phyloP scores from a whole-genome alignment of 2,113 vertebrate genomes.

The Macquaria ambigua region DNA sequence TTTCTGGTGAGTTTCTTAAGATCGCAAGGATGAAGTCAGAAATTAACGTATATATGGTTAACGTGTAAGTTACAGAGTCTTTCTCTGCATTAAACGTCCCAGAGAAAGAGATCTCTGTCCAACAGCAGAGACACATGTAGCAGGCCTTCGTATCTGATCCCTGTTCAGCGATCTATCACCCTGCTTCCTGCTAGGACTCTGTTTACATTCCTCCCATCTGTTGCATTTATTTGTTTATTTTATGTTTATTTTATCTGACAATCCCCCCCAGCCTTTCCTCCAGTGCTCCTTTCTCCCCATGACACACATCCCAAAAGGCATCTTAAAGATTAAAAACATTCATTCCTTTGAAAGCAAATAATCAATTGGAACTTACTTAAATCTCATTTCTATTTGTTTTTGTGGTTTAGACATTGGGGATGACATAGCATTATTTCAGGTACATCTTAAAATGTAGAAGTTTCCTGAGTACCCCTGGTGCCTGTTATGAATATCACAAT shows the following conservation, averaged over 20 bases:
- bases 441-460: background rate
- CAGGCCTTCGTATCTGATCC: slow-evolving; percentile 30
- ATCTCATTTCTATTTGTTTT: background rate
- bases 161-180: slow-evolving; percentile 35
- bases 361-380: background rate
- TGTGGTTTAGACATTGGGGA: background rate
- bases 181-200: slow-evolving; percentile 54
- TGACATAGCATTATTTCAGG: background rate
- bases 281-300: slow-evolving; percentile 15
- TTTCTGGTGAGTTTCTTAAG: background rate
- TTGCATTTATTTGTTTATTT: slow-evolving; percentile 73
- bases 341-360: slow-evolving; percentile 1
- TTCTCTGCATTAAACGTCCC: background rate
- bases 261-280: background rate
- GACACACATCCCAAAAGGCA: slow-evolving; percentile 39
- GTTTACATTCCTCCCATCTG: slow-evolving; percentile 76
- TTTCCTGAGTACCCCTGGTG: background rate
- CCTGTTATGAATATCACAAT: too few relatives aligned
- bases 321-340: slow-evolving; percentile 5
- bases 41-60: background rate
- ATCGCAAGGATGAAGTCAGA: background rate
- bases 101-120: background rate
- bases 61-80: background rate
- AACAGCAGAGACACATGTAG: background rate
- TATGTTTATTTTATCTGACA: slow-evolving; percentile 73